Evolutionary conservation across 2,797 vertebrate species (phyloP).

Genomic region (Rhabdomys pumilio): DNA sequence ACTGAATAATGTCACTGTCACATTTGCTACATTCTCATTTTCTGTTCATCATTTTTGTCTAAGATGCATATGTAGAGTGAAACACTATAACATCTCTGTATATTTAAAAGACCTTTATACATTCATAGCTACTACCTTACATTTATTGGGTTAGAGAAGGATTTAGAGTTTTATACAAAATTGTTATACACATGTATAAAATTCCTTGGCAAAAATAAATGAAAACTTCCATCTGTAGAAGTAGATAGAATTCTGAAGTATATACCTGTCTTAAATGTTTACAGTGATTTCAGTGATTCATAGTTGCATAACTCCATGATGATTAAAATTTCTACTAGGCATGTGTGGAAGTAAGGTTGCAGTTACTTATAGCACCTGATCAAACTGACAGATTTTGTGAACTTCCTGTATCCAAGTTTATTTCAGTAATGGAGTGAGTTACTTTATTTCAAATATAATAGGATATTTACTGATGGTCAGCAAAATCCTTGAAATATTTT

Average conservation of each 20-base stretch:
- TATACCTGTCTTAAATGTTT: conserved; percentile 39
- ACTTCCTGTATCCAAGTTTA: conserved; percentile 53
- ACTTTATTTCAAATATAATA: conserved; percentile 66
- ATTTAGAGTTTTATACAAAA: conserved; percentile 17
- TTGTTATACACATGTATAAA: not conserved
- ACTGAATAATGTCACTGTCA: not conserved
- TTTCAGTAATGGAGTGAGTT: conserved; percentile 26
- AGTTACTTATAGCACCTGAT: conserved; percentile 65
- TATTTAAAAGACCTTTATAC: not conserved
- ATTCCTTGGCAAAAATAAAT: not conserved
- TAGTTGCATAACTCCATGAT: conserved; percentile 22
- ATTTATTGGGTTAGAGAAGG: conserved; percentile 13
- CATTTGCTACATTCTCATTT: not conserved
- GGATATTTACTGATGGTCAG: conserved; percentile 17
- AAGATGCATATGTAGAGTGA: not conserved
- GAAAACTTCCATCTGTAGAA: conserved; percentile 35
- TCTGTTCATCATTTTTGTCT: not conserved
- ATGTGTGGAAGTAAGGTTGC: conserved; percentile 69
- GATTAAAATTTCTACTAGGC: conserved; percentile 52
- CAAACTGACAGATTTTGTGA: conserved; percentile 79
- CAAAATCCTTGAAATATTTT: conserved; percentile 45
- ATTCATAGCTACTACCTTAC: conserved; percentile 1
- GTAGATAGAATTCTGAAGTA: not conserved
- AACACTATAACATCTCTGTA: not conserved
- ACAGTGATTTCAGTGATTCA: conserved; percentile 36